Evolutionary conservation across 2,888 invertebrate species (phyloP).

Genomic region (Macaria notata): DNA sequence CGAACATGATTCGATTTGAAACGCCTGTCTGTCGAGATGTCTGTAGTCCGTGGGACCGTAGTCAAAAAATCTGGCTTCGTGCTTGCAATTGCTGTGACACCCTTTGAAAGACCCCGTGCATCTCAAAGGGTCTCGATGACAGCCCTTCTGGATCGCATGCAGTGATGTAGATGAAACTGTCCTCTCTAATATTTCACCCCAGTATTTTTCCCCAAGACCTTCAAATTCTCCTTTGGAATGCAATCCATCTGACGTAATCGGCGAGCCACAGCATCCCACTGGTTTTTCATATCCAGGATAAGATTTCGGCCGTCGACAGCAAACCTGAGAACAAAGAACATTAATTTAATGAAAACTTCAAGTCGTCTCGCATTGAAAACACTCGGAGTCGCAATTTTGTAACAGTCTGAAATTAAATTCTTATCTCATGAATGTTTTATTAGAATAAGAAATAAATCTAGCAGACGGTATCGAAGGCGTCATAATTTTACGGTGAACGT

Average conservation of each 20-base stretch:
- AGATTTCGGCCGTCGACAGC: slow-evolving; percentile 68
- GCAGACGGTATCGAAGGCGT: slow-evolving; percentile 19
- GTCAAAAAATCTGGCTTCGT: slow-evolving; percentile 72
- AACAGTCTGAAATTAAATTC: slow-evolving; percentile 16
- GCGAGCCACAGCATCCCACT: slow-evolving; percentile 74
- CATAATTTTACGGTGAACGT: slow-evolving; percentile 21
- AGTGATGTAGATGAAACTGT: slow-evolving; percentile 89
- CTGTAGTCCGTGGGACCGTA: slow-evolving; percentile 70
- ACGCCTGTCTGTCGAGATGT: slow-evolving; percentile 71
- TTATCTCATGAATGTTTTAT: slow-evolving; percentile 21
- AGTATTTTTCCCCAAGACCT: slow-evolving; percentile 86
- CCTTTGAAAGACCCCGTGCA: slow-evolving; percentile 77
- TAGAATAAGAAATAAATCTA: slow-evolving; percentile 21
- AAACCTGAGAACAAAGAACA: slow-evolving; percentile 50
- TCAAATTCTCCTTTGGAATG: slow-evolving; percentile 84
- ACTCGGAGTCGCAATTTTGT: slow-evolving; percentile 7
- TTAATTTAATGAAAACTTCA: slow-evolving; percentile 8
- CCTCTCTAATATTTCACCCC: slow-evolving; percentile 90
- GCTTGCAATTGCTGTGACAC: slow-evolving; percentile 68
- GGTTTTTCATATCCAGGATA: slow-evolving; percentile 69
- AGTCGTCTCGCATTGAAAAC: slow-evolving; percentile 9
- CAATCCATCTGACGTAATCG: slow-evolving; percentile 73
- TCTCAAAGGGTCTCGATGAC: slow-evolving; percentile 67
- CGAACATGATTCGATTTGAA: slow-evolving; percentile 76
- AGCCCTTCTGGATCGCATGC: slow-evolving; percentile 85